A percentile compares a stretch with the other conserved stretches of the same genome.
phyloP scores from a whole-genome alignment of 2,888 invertebrate species.

The Dione juno region DNA sequence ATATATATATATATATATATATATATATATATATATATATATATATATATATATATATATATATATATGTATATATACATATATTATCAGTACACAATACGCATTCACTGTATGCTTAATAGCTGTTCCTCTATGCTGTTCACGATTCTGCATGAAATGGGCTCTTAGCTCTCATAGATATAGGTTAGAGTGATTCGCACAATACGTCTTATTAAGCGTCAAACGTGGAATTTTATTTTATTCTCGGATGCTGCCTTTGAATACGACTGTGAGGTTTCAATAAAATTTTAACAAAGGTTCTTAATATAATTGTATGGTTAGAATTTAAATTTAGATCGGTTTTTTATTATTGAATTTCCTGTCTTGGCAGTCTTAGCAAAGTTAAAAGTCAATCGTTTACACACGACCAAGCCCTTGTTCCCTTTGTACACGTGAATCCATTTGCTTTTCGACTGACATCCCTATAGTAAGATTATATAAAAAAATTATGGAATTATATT shows the following conservation, averaged over 20 bases:
- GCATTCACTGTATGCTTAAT: constrained; percentile 15
- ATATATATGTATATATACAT: too few species aligned
- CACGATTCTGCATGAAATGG: constrained; percentile 34
- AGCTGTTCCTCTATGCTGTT: constrained; percentile 30
- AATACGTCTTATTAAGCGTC: constrained; percentile 25
- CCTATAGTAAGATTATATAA: too few species aligned
- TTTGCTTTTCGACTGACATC: too few species aligned
- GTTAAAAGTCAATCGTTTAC: neutral
- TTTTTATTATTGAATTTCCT: neutral
- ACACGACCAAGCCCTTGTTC: too few species aligned
- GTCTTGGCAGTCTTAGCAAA: neutral
- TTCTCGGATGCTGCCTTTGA: constrained; percentile 1
- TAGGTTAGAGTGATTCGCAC: constrained; percentile 25
- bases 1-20: too few species aligned
- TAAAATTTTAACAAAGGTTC: neutral
- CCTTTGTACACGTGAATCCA: too few species aligned
- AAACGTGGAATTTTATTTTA: constrained; percentile 14
- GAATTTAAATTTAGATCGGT: neutral
- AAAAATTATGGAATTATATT: too few species aligned
- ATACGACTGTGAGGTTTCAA: neutral
- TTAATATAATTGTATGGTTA: neutral
- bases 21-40: too few species aligned
- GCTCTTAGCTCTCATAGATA: constrained; percentile 20
- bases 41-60: too few species aligned
- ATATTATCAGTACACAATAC: constrained; percentile 20